Percentiles rank a stretch among this genome's conserved stretches.
These are phyloP conservation scores for Gobio gobio DNA, from an alignment of 2,113 vertebrate species.

Conservation along the genomic window DNA sequence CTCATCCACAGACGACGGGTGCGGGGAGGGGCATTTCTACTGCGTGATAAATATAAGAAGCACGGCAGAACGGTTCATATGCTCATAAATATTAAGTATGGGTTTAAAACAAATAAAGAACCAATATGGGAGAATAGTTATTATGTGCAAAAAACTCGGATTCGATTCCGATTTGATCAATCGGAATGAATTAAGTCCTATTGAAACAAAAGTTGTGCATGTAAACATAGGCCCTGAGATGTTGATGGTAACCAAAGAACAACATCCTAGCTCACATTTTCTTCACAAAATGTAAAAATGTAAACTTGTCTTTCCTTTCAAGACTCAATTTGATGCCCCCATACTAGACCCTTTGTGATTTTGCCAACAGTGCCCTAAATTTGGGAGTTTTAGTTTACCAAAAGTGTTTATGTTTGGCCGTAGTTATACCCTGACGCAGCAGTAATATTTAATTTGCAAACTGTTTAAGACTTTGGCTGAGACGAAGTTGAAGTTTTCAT, in stretches of 20 bases:
- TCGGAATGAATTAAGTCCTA: too few relatives aligned
- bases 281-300: background rate
- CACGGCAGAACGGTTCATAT: too few relatives aligned
- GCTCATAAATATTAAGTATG: too few relatives aligned
- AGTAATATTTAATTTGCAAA: background rate
- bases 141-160: too few relatives aligned
- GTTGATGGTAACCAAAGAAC: background rate
- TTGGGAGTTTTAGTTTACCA: constrained; percentile 3
- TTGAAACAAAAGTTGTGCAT: too few relatives aligned
- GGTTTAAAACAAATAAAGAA: too few relatives aligned
- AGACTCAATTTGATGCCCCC: background rate
- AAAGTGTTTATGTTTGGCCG: background rate
- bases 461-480: constrained; percentile 13
- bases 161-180: too few relatives aligned
- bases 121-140: too few relatives aligned
- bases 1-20: too few relatives aligned
- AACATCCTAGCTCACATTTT: background rate
- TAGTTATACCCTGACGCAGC: constrained; percentile 27
- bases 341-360: background rate
- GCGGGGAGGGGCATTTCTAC: too few relatives aligned
- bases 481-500: background rate
- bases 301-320: background rate
- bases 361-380: background rate
- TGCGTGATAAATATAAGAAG: too few relatives aligned
- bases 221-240: too few relatives aligned